Evolutionary conservation across 2,888 invertebrate species (phyloP).

Genomic region (Pandemis corylana): DNA sequence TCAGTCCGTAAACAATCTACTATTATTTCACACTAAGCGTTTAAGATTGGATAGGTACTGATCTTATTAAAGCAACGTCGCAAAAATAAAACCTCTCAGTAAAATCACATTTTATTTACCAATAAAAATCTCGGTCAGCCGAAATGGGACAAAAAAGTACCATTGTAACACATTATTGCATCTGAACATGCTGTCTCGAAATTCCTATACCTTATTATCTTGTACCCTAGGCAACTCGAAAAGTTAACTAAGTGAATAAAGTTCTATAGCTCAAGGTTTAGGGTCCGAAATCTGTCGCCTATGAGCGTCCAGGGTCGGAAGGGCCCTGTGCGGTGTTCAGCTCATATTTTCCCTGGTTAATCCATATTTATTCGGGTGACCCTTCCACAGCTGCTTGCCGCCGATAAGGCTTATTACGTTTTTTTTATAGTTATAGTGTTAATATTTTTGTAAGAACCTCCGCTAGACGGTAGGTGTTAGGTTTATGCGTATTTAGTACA

Average conservation of each 20-base stretch:
- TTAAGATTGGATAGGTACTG: no score
- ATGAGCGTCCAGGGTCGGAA: constrained; percentile 48
- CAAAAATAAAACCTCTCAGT: neutral
- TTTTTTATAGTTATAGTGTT: constrained; percentile 67
- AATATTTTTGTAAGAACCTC: constrained; percentile 58
- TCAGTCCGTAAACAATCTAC: no score
- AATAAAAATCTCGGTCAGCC: constrained; percentile 4
- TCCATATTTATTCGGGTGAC: constrained; percentile 80
- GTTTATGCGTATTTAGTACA: constrained; percentile 40
- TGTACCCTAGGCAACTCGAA: constrained; percentile 1
- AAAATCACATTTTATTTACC: constrained; percentile 6
- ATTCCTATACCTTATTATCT: constrained; percentile 12
- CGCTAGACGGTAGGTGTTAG: constrained; percentile 21
- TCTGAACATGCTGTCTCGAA: constrained; percentile 18
- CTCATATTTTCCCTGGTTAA: constrained; percentile 74
- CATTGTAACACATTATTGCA: constrained; percentile 16
- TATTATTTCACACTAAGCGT: neutral
- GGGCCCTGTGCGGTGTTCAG: constrained; percentile 58
- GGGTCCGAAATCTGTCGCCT: constrained; percentile 16
- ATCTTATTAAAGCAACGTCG: constrained; percentile 2
- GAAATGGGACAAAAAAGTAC: neutral
- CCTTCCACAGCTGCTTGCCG: constrained; percentile 65
- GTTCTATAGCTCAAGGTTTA: neutral
- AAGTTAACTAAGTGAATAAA: constrained; percentile 1
- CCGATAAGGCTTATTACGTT: constrained; percentile 59